phyloP scores from a whole-genome alignment of 2,797 vertebrate genomes.

The Sparus aurata region DNA sequence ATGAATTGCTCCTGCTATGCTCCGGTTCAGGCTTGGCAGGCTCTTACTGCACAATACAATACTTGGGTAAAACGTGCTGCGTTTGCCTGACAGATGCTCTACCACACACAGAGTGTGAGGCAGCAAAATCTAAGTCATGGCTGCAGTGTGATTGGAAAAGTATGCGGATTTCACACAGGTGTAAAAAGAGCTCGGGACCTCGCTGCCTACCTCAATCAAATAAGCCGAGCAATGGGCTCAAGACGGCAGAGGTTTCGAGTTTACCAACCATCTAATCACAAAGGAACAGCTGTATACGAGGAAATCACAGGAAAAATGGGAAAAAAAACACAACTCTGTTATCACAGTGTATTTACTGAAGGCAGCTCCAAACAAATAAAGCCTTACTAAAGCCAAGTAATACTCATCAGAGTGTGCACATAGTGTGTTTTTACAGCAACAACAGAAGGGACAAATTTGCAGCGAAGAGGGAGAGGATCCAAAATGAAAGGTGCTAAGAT shows the following conservation, averaged over 20 bases:
- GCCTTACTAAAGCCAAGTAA: not conserved
- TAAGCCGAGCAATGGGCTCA: not conserved
- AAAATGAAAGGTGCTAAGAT: not conserved
- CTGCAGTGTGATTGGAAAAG: not conserved
- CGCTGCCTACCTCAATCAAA: slow-evolving; percentile 3
- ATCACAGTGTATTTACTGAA: not conserved
- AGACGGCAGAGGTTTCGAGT: not conserved
- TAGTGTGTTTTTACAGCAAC: slow-evolving; percentile 4
- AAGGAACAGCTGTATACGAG: slow-evolving; percentile 27
- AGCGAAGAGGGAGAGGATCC: slow-evolving; percentile 4
- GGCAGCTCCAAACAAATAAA: slow-evolving; percentile 2
- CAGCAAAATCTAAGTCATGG: not conserved
- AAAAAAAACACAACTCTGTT: not conserved
- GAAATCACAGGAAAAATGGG: slow-evolving; percentile 1
- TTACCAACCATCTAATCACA: slow-evolving; percentile 13
- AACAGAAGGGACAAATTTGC: not conserved
- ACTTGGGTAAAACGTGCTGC: not conserved
- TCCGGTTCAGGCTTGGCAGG: slow-evolving; percentile 15
- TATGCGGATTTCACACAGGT: not conserved
- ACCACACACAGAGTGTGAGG: slow-evolving; percentile 2
- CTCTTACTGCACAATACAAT: slow-evolving; percentile 4
- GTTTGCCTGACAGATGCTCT: slow-evolving; percentile 19
- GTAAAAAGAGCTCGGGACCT: slow-evolving; percentile 1
- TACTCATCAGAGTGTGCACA: not conserved
- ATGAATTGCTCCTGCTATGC: slow-evolving; percentile 7